phyloP scores from a whole-genome alignment of 2,113 vertebrate genomes.

The Axis porcinus region DNA sequence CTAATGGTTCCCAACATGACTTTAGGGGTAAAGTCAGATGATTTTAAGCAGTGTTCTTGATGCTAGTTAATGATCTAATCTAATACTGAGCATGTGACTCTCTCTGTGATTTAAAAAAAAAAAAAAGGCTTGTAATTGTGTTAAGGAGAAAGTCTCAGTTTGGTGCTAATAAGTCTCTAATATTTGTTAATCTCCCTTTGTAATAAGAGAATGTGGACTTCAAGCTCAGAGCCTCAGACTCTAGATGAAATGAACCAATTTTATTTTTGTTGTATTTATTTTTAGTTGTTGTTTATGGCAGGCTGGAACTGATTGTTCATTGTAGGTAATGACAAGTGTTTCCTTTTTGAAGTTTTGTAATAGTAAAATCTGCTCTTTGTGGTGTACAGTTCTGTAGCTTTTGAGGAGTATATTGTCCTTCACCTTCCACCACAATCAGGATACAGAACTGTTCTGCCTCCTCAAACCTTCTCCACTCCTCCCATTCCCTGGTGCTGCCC shows the following conservation, averaged over 20 bases:
- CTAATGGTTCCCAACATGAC: neutral
- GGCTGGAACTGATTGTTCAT: neutral
- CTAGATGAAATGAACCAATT: neutral
- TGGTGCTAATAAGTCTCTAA: neutral
- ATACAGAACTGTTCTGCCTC: neutral
- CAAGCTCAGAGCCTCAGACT: neutral
- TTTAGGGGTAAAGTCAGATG: neutral
- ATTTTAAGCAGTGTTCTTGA: neutral
- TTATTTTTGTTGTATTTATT: neutral
- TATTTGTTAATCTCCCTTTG: neutral
- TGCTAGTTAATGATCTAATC: neutral
- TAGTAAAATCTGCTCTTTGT: neutral
- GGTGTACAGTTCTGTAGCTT: neutral
- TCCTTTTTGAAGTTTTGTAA: neutral
- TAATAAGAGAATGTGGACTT: neutral
- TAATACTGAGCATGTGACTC: neutral
- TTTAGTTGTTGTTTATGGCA: neutral
- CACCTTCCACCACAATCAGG: fast-evolving
- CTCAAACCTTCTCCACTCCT: neutral
- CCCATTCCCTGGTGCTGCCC: neutral
- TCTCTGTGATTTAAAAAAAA: neutral
- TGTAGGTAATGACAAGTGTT: neutral
- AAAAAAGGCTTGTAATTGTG: neutral
- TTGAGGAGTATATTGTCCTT: neutral
- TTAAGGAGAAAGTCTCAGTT: neutral